A percentile compares a stretch with the other conserved stretches of the same genome.
Evolutionary conservation across 2,113 vertebrate species (phyloP).

Genomic region (Alethe castanea): DNA sequence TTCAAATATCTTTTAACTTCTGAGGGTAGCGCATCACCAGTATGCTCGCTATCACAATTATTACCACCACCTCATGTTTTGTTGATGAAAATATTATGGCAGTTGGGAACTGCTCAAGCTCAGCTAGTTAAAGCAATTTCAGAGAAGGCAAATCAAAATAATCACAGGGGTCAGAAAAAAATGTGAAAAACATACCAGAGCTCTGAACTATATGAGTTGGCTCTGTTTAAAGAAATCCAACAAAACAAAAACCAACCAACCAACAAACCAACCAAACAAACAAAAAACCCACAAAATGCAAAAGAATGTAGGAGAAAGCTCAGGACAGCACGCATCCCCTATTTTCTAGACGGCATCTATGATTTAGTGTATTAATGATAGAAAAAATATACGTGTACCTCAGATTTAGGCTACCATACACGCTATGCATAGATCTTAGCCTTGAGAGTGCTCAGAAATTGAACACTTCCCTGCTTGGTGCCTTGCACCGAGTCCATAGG

Average conservation of each 20-base stretch:
- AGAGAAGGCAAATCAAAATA: background rate
- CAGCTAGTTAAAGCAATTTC: background rate
- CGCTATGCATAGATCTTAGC: background rate
- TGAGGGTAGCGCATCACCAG: rapidly evolving
- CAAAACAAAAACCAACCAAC: background rate
- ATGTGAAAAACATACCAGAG: background rate
- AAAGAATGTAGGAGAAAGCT: background rate
- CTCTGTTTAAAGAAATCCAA: background rate
- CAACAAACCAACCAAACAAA: background rate
- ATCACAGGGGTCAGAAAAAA: background rate
- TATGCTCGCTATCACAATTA: background rate
- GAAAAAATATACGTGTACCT: background rate
- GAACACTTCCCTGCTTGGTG: background rate
- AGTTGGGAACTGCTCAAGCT: background rate
- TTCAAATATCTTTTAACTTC: background rate
- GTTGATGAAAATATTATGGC: background rate
- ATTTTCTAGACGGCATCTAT: background rate
- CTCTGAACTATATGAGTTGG: background rate
- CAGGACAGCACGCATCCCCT: background rate
- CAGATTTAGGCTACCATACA: background rate
- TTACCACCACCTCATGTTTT: background rate
- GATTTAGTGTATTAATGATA: background rate
- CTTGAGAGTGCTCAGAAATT: background rate
- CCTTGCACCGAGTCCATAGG: background rate
- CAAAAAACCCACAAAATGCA: background rate